Evolutionary conservation across 2,888 invertebrate species (phyloP), one percentile per base, ranked within the genome.

Genomic region (Polyommatus iphigenia): DNA sequence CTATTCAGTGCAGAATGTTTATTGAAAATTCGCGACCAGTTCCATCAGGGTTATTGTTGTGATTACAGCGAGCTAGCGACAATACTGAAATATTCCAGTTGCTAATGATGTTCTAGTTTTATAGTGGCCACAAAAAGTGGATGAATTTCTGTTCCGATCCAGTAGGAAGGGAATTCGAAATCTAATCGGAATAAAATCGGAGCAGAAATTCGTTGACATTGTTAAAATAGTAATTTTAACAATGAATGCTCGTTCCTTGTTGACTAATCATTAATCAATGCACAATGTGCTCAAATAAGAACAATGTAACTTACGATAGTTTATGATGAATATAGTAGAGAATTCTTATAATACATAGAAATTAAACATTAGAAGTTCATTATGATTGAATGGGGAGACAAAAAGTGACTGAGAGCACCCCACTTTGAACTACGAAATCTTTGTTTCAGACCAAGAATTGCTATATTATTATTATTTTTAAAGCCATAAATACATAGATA

Each of bases 1-100:
- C 20, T 46, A 50, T 73, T 73, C 46, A 41, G 50, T 75, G n/a
- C 46, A 13, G 73, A 32, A 67, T 67, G 67, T 67, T 18, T 67
- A 67, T 67, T 67, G 67, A 32, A 67, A 67, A 29, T 67, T 62
- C 13, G 24, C 24, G 62, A 10, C 67, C 62, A 24, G 24, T 10
- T 29, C 29, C 67, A 67, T 32, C 67, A 32, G 29, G 13, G 29
- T 29, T 20, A 67, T 67, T 67, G 67, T 67, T 62, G 24, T 62
- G 62, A 24, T 62, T 24, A 24, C 62, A 62, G 24, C 3, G 18
- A 54, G 62, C 24, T 3, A 62, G 29, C 15, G 67, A 29, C 24
- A 29, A 67, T 32, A 67, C 24, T 67, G 18, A 15, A 29, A 29
- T 15, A 62, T 62, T 24, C 24, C 24, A 15, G 62, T 24, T 4